These are phyloP conservation scores for Prunella himalayana DNA, from an alignment of 2,113 vertebrate genomes.

Conservation along the genomic window DNA sequence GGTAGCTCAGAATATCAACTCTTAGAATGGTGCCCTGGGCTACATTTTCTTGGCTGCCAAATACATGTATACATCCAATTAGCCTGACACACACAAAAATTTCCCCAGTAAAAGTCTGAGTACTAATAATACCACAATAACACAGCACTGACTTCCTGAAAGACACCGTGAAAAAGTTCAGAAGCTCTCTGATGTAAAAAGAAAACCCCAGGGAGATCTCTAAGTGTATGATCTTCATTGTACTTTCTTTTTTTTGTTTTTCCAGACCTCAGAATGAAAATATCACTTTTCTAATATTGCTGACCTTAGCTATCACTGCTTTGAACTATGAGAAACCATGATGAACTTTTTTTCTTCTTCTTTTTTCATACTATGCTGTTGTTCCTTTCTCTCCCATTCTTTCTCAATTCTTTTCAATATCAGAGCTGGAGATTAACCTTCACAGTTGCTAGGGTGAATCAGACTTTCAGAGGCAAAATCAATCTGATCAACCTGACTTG, in stretches of 20 bases:
- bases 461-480: slow-evolving; percentile 25
- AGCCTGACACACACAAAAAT: neutral
- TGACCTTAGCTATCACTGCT: neutral
- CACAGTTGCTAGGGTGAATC: slow-evolving; percentile 22
- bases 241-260: neutral
- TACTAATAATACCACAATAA: neutral
- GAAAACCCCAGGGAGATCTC: neutral
- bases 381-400: neutral
- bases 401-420: neutral
- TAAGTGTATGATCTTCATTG: neutral
- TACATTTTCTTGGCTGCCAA: neutral
- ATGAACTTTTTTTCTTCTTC: neutral
- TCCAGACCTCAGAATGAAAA: neutral
- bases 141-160: neutral
- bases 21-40: neutral
- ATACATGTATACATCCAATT: neutral
- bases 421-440: neutral
- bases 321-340: neutral
- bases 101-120: neutral
- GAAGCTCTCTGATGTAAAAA: neutral
- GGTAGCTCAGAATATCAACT: neutral
- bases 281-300: neutral
- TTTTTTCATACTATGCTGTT: neutral
- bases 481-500: slow-evolving; percentile 25
- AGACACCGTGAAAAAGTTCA: neutral